Base-by-base conservation (phyloP, 2,888 invertebrate species). In the Anorthoa munda region DNA sequence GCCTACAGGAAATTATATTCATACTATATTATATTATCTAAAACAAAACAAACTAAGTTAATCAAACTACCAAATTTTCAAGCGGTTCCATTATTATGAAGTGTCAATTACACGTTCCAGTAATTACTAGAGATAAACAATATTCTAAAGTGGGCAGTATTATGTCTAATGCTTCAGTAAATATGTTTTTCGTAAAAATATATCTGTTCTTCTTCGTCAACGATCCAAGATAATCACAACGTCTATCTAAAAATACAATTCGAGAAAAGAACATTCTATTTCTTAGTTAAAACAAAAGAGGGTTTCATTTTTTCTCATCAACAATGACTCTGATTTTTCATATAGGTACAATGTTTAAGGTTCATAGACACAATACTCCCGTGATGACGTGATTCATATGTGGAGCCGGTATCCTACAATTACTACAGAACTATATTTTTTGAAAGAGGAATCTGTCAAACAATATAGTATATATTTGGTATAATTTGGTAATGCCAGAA, bases 291-390 rank as follows among this genome's bases (percentile, higher is more conserved):
- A 67, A 82, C 83, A 78, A 81, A 66, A 56, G 73, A 48, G 18
- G 53, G 60, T 65, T 77, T 69, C 18, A 55, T 82, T 80, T 72
- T 61, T 64, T 69, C 26, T 15, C 26, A 59, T 18, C 5, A 72
- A 82, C 73, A 82, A 78, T 59, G 39, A 46, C 63, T 59, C 63
- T 72, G 58, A 9, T 72, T 72, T 78, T 59, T 63, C 59, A 61
- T 65, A 67, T 83, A 76, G 64, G 60, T 64, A 9, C 56, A 77
- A 68, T 66, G 56, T 59, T 71, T 59, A 66, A 68, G 71, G 15
- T 2, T 12, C 12, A 58, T 58, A 39, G n/a, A 58, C 58, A 58
- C 58, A 4, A 12, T 11, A 58, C n/a, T n/a, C 31, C 31, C 18
- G n/a, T 58, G 39, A 1, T 39, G 9, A 39, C 1, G 39, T 39